Conservation (phyloP, 1,140 invertebrate genomes). For the Sycophaga agraensis region DNA sequence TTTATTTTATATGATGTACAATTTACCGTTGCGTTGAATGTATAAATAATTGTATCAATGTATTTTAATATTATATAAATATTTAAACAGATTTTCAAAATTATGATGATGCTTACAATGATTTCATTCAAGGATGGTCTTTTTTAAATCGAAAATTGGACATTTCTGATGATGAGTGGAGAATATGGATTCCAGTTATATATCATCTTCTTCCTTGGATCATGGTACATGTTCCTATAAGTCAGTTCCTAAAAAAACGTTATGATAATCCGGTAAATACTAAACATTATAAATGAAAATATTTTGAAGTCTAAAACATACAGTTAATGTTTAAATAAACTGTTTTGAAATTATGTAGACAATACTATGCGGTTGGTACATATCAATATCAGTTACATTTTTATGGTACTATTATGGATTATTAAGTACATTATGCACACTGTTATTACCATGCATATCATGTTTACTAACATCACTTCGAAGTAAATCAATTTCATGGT, state of each 20-base stretch:
- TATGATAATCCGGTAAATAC: constrained; percentile 30
- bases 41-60: no score
- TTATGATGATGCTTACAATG: constrained; percentile 43
- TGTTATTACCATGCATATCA: constrained; percentile 48
- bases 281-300: no score
- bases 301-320: no score
- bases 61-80: no score
- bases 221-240: constrained; percentile 48
- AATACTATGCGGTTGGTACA: constrained; percentile 45
- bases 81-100: constrained; percentile 41
- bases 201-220: constrained; percentile 50
- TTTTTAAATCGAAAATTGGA: constrained; percentile 56
- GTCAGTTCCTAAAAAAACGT: constrained; percentile 42
- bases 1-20: no score
- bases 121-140: constrained; percentile 53
- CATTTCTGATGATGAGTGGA: constrained; percentile 61
- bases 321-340: background rate
- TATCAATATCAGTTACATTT: constrained; percentile 41
- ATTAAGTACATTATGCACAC: constrained; percentile 41
- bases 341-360: constrained; percentile 33
- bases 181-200: constrained; percentile 52
- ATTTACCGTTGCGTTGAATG: no score
- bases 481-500: constrained; percentile 46
- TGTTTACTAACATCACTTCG: constrained; percentile 43
- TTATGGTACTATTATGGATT: constrained; percentile 42